Percentiles rank a stretch among this genome's conserved stretches.
These are phyloP conservation scores for Drosophila seguyi DNA, from an alignment of 1,140 invertebrate genomes.

Conservation along the genomic window DNA sequence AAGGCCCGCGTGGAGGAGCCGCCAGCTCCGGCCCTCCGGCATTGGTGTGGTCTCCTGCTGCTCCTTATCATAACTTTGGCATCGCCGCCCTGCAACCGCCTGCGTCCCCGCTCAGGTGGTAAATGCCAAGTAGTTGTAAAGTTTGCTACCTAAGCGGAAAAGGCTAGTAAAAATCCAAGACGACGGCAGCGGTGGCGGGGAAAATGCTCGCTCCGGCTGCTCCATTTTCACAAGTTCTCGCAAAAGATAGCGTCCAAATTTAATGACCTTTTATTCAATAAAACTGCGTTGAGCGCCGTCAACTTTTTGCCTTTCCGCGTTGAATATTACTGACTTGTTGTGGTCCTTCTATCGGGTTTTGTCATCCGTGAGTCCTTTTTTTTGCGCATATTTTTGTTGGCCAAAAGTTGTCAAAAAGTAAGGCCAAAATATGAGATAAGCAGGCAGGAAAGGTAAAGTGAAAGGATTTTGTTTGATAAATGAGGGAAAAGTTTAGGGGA, in stretches of 20 bases:
- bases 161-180: slow-evolving; percentile 70
- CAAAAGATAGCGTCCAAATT: slow-evolving; percentile 82
- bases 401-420: slow-evolving; percentile 26
- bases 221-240: slow-evolving; percentile 75
- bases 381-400: slow-evolving; percentile 8
- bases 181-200: slow-evolving; percentile 1
- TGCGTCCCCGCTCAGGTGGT: slow-evolving; percentile 58
- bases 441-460: slow-evolving; percentile 10
- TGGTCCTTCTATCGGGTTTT: slow-evolving; percentile 30
- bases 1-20: slow-evolving; percentile 41
- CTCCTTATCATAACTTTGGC: slow-evolving; percentile 82
- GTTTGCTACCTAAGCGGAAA: slow-evolving; percentile 77
- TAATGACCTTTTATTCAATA: slow-evolving; percentile 84
- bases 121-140: slow-evolving; percentile 82
- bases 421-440: slow-evolving; percentile 32
- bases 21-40: slow-evolving; percentile 12
- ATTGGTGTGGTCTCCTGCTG: slow-evolving; percentile 35
- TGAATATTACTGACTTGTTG: slow-evolving; percentile 19
- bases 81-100: slow-evolving; percentile 34
- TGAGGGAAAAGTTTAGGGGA: slow-evolving; percentile 10
- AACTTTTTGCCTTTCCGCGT: slow-evolving; percentile 31
- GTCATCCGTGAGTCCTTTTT: slow-evolving; percentile 9
- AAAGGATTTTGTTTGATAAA: slow-evolving; percentile 34
- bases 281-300: slow-evolving; percentile 65
- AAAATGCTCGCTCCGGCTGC: slow-evolving; percentile 49